A percentile compares a stretch with the other conserved stretches of the same genome.
These are phyloP conservation scores for Amazona vittata DNA, from an alignment of 2,113 vertebrate species.

Conservation along the genomic window DNA sequence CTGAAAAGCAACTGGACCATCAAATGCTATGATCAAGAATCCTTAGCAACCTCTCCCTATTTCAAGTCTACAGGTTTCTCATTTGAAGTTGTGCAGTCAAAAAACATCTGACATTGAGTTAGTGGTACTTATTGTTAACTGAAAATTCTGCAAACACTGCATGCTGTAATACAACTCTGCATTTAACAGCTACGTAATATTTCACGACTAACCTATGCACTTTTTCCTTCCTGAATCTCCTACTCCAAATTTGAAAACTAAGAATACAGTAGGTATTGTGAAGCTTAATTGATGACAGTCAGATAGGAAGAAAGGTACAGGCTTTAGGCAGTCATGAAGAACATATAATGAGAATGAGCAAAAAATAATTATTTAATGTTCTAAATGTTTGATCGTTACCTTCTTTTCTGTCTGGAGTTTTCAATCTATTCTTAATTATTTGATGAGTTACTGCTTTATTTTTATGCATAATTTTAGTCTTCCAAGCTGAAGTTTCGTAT, in stretches of 20 bases:
- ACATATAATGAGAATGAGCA: not conserved
- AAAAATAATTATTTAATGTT: conserved; percentile 2
- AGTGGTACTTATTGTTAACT: not conserved
- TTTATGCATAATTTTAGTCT: not conserved
- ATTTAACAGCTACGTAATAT: not conserved
- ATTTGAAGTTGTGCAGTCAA: not conserved
- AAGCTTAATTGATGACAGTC: not conserved
- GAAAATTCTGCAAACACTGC: not conserved
- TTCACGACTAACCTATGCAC: rapidly evolving
- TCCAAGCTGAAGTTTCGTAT: not conserved
- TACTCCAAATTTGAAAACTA: not conserved
- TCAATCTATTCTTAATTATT: not conserved
- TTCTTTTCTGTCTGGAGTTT: not conserved
- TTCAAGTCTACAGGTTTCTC: not conserved
- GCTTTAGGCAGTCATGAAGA: conserved; percentile 1
- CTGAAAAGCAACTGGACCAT: not conserved
- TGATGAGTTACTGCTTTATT: not conserved
- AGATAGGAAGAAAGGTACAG: not conserved
- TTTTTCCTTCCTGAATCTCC: not conserved
- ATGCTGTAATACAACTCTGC: not conserved
- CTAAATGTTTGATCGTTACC: not conserved
- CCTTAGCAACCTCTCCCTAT: not conserved
- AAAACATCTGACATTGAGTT: not conserved
- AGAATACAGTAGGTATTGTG: not conserved
- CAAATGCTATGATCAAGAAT: not conserved